Percentiles rank a stretch among this genome's conserved stretches.
Evolutionary conservation across 2,888 invertebrate genomes (phyloP).

Genomic region (Philonicus albiceps): DNA sequence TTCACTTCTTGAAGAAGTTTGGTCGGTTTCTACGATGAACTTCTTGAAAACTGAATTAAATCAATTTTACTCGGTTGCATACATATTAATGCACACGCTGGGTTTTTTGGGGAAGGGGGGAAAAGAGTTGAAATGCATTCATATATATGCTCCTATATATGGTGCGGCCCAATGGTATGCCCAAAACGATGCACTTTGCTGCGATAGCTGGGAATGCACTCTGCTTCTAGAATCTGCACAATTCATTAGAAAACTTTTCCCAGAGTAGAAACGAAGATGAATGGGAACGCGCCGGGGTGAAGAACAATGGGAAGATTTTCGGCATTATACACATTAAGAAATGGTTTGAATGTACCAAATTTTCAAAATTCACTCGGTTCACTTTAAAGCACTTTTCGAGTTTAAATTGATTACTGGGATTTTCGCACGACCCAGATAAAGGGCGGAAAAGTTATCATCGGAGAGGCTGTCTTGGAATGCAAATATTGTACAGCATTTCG

Average conservation of each 20-base stretch:
- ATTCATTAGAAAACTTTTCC: constrained; percentile 38
- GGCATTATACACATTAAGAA: constrained; percentile 18
- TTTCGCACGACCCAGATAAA: background rate
- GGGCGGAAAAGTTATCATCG: background rate
- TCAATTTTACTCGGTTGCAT: constrained; percentile 41
- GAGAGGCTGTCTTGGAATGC: background rate
- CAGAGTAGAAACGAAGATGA: background rate
- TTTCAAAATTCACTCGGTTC: background rate
- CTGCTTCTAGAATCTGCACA: constrained; percentile 22
- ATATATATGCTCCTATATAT: background rate
- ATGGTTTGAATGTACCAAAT: constrained; percentile 23
- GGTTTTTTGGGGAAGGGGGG: background rate
- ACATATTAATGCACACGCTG: constrained; percentile 37
- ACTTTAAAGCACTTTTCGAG: constrained; percentile 19
- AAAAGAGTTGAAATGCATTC: background rate
- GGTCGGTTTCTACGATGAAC: constrained; percentile 32
- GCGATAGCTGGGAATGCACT: constrained; percentile 14
- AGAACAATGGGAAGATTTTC: constrained; percentile 22
- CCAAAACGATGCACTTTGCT: background rate
- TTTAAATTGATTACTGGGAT: background rate
- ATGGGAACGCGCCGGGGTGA: background rate
- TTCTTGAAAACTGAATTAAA: constrained; percentile 41
- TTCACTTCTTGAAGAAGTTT: constrained; percentile 28
- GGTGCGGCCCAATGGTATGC: background rate
- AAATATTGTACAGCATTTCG: background rate